Percentiles rank a stretch among this genome's conserved stretches.
These are phyloP conservation scores for Coleophora deauratella DNA, from an alignment of 2,888 invertebrate genomes.

Conservation along the genomic window DNA sequence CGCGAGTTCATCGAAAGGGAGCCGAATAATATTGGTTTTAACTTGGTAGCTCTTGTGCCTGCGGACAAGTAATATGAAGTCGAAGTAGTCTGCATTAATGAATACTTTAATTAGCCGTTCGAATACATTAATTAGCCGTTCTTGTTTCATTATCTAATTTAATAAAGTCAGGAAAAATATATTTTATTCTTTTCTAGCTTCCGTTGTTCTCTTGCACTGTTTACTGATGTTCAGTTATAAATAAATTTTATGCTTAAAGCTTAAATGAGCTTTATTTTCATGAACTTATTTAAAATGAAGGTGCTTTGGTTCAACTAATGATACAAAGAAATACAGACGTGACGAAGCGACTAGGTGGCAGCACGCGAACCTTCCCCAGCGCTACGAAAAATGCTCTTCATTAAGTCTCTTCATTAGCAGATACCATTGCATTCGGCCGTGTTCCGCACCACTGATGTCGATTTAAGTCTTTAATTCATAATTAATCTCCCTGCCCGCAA, in stretches of 20 bases:
- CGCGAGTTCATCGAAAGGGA: conserved; percentile 88
- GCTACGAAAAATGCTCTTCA: conserved; percentile 46
- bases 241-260: too few species aligned
- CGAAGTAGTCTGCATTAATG: too few species aligned
- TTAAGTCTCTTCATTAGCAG: conserved; percentile 52
- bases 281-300: too few species aligned
- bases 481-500: conserved; percentile 54
- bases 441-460: conserved; percentile 30
- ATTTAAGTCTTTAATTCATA: conserved; percentile 53
- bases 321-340: conserved; percentile 30
- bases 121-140: too few species aligned
- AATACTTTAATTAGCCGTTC: not conserved
- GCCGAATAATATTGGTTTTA: conserved; percentile 90
- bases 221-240: too few species aligned
- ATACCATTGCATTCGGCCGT: conserved; percentile 34
- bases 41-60: conserved; percentile 85
- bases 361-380: conserved; percentile 46
- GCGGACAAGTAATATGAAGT: conserved; percentile 38
- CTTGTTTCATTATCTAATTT: not conserved
- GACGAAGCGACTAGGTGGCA: conserved; percentile 22
- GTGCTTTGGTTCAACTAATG: too few species aligned
- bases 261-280: too few species aligned
- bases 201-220: too few species aligned
- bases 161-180: too few species aligned
- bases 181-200: too few species aligned